A percentile compares a stretch with the other conserved stretches of the same genome.
Evolutionary conservation across 2,797 vertebrate genomes (phyloP).

Genomic region (Oreortyx pictus): DNA sequence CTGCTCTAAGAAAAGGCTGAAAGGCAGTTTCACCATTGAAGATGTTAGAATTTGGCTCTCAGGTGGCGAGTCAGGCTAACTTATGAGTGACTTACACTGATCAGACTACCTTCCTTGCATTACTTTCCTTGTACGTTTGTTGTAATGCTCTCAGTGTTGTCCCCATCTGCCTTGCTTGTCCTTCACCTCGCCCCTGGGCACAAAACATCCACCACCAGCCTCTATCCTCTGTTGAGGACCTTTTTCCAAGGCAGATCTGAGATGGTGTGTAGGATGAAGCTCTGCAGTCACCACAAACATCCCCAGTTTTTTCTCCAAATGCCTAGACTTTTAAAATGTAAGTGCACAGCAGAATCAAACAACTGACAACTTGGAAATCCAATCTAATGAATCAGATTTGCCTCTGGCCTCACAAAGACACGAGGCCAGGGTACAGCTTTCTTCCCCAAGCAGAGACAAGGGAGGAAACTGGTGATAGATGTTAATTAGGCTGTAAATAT

Average conservation of each 20-base stretch:
- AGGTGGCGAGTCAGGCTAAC: fast-evolving
- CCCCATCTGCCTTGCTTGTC: background rate
- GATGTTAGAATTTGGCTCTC: background rate
- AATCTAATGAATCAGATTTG: background rate
- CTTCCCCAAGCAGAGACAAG: background rate
- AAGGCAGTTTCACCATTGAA: background rate
- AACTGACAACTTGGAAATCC: background rate
- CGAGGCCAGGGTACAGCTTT: background rate
- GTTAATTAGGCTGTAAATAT: conserved; percentile 30
- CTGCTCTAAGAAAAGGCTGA: background rate
- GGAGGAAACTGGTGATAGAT: conserved; percentile 13
- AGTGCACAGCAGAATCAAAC: background rate
- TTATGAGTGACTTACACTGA: fast-evolving
- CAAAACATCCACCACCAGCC: background rate
- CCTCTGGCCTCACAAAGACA: background rate
- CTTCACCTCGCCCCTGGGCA: fast-evolving
- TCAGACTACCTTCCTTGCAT: background rate
- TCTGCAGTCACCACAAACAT: background rate
- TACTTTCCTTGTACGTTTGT: background rate
- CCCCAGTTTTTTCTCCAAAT: background rate
- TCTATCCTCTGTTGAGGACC: background rate
- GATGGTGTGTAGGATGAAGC: background rate
- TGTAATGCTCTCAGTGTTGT: background rate
- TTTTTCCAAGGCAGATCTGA: background rate
- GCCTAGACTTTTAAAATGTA: background rate